Base-by-base conservation (phyloP, 2,888 invertebrate species). In the Platypus cylindrus region DNA sequence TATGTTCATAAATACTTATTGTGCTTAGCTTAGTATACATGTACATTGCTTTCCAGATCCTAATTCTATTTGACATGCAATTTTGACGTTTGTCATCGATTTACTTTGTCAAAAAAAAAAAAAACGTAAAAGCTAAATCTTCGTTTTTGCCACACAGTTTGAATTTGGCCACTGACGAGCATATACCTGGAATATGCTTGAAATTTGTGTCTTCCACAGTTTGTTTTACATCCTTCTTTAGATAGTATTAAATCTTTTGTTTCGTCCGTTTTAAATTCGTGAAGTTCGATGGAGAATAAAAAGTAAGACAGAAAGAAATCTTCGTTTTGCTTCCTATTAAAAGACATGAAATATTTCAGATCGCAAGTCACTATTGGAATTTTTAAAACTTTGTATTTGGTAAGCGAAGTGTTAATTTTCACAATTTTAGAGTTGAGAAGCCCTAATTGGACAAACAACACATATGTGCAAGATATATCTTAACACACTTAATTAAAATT, bases 31-130 rank as follows among this genome's bases (percentile, higher is more conserved):
- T n/a, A n/a, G n/a, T n/a, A n/a, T n/a, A n/a, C n/a, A n/a, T n/a
- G n/a, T n/a, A n/a, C n/a, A n/a, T n/a, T n/a, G 17, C 27, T 26
- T 38, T 20, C 24, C 14, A 23, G 25, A 34, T 30, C 3, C 26
- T 18, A 28, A 17, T 15, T 17, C 15, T 16, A 28, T 34, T 37
- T 37, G 33, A 41, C 46, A 43, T 44, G 46, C 44, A 41, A 46
- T 37, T 44, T 37, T 40, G 46, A 44, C 41, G 44, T 41, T 36
- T 32, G 30, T 15, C 37, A 44, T 44, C 43, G 44, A 44, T 46
- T 42, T 28, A 17, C 36, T 28, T 34, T 39, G 41, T 44, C 39
- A 46, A 40, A n/a, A n/a, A n/a, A n/a, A n/a, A n/a, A n/a, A n/a
- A n/a, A n/a, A n/a, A n/a, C n/a, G n/a, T n/a, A n/a, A n/a, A n/a